A percentile compares a stretch with the other conserved stretches of the same genome.
These are phyloP conservation scores for Felis catus DNA, from an alignment of 2,113 vertebrate species.

Conservation along the genomic window DNA sequence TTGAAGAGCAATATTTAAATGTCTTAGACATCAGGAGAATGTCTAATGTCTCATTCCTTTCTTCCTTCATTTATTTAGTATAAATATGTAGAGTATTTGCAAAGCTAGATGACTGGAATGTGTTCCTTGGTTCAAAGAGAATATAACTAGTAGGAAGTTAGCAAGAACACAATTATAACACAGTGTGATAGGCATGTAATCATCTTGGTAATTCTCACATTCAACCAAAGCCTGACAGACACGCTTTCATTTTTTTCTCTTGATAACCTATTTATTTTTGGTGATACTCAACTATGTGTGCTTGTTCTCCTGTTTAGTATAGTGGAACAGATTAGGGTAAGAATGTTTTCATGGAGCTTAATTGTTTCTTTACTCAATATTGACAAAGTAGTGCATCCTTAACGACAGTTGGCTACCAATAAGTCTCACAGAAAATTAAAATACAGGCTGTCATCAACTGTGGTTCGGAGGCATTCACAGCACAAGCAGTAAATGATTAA, in stretches of 20 bases:
- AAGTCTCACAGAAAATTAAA: slow-evolving; percentile 84
- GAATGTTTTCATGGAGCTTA: slow-evolving; percentile 81
- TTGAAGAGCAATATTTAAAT: neutral
- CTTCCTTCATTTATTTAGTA: neutral
- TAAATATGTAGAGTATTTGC: neutral
- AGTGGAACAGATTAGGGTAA: slow-evolving; percentile 59
- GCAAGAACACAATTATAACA: neutral
- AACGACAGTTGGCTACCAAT: slow-evolving; percentile 74
- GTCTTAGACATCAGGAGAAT: neutral
- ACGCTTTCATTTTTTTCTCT: slow-evolving; percentile 1
- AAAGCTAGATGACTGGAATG: neutral
- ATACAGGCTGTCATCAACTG: slow-evolving; percentile 64
- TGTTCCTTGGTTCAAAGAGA: neutral
- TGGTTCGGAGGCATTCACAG: slow-evolving; percentile 68
- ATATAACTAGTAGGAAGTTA: neutral
- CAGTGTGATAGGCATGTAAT: neutral
- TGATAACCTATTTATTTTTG: slow-evolving; percentile 16
- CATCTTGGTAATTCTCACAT: neutral
- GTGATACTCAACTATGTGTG: neutral
- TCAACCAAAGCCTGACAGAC: neutral
- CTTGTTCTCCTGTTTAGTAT: slow-evolving; percentile 40
- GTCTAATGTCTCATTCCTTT: neutral
- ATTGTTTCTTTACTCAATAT: slow-evolving; percentile 85
- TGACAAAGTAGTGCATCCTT: slow-evolving; percentile 80
- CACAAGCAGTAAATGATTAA: slow-evolving; percentile 71